Percentiles rank a stretch among this genome's conserved stretches.
These are phyloP conservation scores for Enteromius paludinosus DNA, from an alignment of 2,797 vertebrate genomes.

Conservation along the genomic window DNA sequence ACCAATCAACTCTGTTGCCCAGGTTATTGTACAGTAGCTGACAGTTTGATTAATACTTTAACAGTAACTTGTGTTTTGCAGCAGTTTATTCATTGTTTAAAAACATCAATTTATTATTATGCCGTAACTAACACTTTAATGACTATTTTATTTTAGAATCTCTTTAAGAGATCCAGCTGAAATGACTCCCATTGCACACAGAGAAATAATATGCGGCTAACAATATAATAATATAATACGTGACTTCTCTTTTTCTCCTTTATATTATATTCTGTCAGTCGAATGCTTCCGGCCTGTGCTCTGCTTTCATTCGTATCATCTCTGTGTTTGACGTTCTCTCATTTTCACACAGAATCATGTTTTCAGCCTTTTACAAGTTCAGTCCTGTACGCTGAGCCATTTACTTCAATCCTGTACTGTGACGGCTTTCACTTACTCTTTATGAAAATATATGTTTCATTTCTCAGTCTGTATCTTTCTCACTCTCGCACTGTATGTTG, in stretches of 20 bases:
- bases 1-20: not conserved
- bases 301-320: not conserved
- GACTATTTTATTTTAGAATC: not conserved
- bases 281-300: not conserved
- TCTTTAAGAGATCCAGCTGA: slow-evolving; percentile 1
- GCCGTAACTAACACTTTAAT: too few relatives aligned
- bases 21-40: not conserved
- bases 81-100: not conserved
- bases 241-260: slow-evolving; percentile 10
- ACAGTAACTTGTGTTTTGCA: not conserved
- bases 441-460: not conserved
- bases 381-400: not conserved
- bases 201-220: slow-evolving; percentile 51
- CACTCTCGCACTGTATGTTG: not conserved
- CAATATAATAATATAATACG: slow-evolving; percentile 31
- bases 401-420: not conserved
- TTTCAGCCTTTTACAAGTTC: not conserved
- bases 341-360: not conserved
- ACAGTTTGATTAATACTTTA: not conserved
- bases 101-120: too few relatives aligned
- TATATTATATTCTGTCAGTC: not conserved
- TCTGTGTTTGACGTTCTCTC: not conserved
- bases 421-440: not conserved
- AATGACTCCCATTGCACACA: slow-evolving; percentile 72
- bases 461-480: not conserved